Evolutionary conservation across 2,113 vertebrate genomes (phyloP).

Genomic region (Columba janthina): DNA sequence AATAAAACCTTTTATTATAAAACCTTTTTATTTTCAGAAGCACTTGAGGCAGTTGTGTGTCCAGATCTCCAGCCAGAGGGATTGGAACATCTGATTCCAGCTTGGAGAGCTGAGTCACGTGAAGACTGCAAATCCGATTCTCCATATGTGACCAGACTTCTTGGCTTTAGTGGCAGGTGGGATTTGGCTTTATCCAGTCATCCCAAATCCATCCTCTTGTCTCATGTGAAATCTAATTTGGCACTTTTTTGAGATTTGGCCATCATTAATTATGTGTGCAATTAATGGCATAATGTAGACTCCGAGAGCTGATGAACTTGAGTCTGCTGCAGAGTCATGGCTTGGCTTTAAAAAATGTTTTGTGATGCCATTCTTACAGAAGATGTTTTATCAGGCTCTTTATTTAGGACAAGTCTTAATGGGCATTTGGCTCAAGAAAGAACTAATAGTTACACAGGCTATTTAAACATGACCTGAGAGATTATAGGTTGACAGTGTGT

Average conservation of each 20-base stretch:
- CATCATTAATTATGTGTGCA: background rate
- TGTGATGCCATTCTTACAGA: background rate
- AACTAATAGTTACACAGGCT: background rate
- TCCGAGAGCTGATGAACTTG: background rate
- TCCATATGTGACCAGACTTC: background rate
- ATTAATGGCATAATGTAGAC: slow-evolving; percentile 15
- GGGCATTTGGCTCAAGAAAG: background rate
- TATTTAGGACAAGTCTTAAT: slow-evolving; percentile 32
- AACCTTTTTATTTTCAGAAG: background rate
- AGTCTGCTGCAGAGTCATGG: background rate
- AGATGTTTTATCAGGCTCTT: background rate
- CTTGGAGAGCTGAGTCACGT: slow-evolving; percentile 13
- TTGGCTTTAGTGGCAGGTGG: background rate
- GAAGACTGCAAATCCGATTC: slow-evolving; percentile 47
- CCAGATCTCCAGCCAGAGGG: background rate
- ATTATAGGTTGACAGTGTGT: background rate
- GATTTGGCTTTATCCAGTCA: background rate
- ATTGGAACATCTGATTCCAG: background rate
- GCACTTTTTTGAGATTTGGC: slow-evolving; percentile 38
- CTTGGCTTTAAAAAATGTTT: background rate
- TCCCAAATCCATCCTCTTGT: slow-evolving; percentile 35
- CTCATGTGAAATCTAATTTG: slow-evolving; percentile 57
- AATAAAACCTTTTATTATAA: background rate
- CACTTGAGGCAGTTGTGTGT: background rate
- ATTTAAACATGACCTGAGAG: background rate